Conservation (phyloP, 2,113 vertebrate genomes). For the Platichthys stellatus region DNA sequence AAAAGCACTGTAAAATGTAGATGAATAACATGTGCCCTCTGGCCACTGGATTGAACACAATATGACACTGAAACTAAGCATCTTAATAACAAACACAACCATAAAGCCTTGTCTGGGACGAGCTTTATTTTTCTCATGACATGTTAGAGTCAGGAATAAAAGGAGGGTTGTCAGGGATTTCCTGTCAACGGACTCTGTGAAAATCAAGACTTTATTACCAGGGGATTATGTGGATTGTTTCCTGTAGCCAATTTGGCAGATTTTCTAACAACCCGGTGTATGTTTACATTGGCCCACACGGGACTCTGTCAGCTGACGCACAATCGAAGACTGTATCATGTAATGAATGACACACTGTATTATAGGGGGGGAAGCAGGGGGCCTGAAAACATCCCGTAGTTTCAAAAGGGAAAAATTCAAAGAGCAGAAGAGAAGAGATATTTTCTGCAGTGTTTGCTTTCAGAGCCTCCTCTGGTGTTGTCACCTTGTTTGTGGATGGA, state of each 20-base stretch:
- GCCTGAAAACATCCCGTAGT: no score
- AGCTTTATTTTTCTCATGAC: slow-evolving; percentile 52
- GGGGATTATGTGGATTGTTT: slow-evolving; percentile 74
- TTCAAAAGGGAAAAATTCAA: background rate
- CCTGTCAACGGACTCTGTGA: slow-evolving; percentile 70
- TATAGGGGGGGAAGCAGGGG: background rate
- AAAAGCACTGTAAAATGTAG: background rate
- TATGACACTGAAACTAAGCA: background rate
- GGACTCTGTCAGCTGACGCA: slow-evolving; percentile 63
- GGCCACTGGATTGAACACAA: slow-evolving; percentile 13
- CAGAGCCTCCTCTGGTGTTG: slow-evolving; percentile 4
- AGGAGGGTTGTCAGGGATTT: slow-evolving; percentile 70
- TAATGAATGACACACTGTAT: slow-evolving; percentile 43
- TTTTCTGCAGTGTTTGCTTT: slow-evolving; percentile 2
- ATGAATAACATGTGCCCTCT: background rate
- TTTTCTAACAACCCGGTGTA: slow-evolving; percentile 70
- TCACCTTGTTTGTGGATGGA: slow-evolving; percentile 39
- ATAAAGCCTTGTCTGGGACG: slow-evolving; percentile 39
- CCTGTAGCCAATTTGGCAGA: slow-evolving; percentile 75
- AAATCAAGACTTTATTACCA: slow-evolving; percentile 74
- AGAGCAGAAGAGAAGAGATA: slow-evolving; percentile 4
- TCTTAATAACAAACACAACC: slow-evolving; percentile 40
- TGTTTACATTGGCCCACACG: slow-evolving; percentile 76
- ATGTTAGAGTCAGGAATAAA: slow-evolving; percentile 48
- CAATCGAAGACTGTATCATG: slow-evolving; percentile 34